Base-by-base conservation (phyloP, 2,797 vertebrate species). In the Sebastes baramenuke region DNA sequence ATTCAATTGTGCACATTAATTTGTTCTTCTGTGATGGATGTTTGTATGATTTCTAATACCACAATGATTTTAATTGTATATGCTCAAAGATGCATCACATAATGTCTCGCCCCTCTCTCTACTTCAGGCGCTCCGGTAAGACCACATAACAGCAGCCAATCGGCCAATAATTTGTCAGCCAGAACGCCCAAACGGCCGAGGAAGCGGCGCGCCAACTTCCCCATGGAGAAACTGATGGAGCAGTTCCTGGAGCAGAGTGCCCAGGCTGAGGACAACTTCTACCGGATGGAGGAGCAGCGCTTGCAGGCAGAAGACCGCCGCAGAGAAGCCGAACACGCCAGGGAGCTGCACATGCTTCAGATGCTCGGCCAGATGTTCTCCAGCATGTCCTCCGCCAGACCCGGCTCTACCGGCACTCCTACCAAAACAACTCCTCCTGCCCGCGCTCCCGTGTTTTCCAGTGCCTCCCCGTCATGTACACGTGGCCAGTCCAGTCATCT, bases 341-440 rank as follows among this genome's bases (percentile, higher is more conserved):
- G 97, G 72, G 97, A 98, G 93, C 93, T 97, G 79, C 97, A 97
- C 86, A 97, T 97, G 97, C 93, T 99, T 34, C 97, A 97, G 90
- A 97, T 98, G 97, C 93, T 98, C 66, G 97, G 97, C 54, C 97
- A 98, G 95, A 97, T 98, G 96, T 96, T 98, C 82, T 93, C 96
- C 83, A 93, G 94, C 90, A 94, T 98, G 81, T 94, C 96, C 76
- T 84, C 93, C 0, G 83, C 95, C 29, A 86, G 92, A 0, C 81
- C 95, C 5, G 65, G 92, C 38, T 93, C 96, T 8, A 90, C 93
- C 3, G 90, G 92, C 0, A 60, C 93, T 55, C 88, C 93, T 13
- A 84, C 91, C 64, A 85, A 93, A 22, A 46, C 75, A 0, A 60
- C 74, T n/a, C 80, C 86, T 5, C 11, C 77, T 6, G 25, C 80